Conservation (phyloP, 2,113 vertebrate genomes). For the Marmota flaviventris region DNA sequence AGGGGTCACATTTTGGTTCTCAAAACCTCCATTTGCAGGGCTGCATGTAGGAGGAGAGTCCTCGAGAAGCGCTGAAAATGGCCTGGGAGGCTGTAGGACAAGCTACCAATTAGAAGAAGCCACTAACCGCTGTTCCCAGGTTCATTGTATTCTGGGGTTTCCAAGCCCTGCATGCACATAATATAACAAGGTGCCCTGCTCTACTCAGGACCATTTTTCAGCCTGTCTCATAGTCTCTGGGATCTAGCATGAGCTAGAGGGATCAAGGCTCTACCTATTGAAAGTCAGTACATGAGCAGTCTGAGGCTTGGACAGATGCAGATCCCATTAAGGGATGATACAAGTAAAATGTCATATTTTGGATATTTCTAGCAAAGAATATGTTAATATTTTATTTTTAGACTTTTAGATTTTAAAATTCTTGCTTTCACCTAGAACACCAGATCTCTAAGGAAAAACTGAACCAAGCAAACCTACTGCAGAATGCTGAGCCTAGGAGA, state of each 20-base stretch:
- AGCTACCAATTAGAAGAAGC: not conserved
- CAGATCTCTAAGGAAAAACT: not conserved
- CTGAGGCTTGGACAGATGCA: not conserved
- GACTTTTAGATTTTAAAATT: not conserved
- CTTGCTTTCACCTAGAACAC: not conserved
- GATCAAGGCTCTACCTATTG: not conserved
- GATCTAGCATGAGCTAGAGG: not conserved
- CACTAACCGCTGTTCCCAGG: not conserved
- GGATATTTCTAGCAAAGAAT: not conserved
- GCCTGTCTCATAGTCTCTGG: accelerated
- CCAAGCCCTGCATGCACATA: accelerated
- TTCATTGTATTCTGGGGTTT: not conserved
- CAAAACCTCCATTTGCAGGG: not conserved
- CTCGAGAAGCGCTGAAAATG: not conserved
- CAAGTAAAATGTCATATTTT: not conserved
- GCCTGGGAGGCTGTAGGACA: conserved; percentile 66
- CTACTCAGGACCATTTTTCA: too few relatives aligned
- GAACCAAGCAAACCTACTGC: not conserved
- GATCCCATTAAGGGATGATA: accelerated
- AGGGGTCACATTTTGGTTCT: not conserved
- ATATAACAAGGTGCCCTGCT: accelerated
- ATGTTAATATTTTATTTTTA: not conserved
- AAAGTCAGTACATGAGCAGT: not conserved
- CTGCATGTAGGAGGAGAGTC: not conserved
- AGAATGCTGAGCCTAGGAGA: not conserved